Evolutionary conservation across 2,797 vertebrate species (phyloP).

Genomic region (Toxotes lorentzi): DNA sequence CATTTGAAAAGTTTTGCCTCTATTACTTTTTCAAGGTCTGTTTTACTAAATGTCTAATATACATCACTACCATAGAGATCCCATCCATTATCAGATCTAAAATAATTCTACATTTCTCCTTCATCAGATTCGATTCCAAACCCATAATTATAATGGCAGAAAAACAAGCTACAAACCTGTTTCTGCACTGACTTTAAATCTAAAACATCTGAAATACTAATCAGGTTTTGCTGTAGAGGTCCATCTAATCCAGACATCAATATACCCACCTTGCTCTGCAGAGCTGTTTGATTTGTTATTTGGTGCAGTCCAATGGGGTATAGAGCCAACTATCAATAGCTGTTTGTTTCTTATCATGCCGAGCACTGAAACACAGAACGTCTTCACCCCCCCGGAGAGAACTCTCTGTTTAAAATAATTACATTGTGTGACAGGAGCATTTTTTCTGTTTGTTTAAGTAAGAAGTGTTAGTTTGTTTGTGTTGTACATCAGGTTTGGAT

Average conservation of each 20-base stretch:
- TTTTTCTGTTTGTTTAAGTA: background rate
- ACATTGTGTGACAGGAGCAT: background rate
- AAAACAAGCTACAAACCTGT: conserved; percentile 37
- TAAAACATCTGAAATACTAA: conserved; percentile 63
- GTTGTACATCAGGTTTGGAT: background rate
- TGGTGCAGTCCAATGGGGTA: conserved; percentile 71
- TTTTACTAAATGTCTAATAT: background rate
- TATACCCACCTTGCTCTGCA: conserved; percentile 72
- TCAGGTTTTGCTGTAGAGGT: conserved; percentile 59
- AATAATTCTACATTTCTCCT: conserved; percentile 34
- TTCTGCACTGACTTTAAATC: conserved; percentile 51
- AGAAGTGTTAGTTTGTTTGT: conserved; percentile 1
- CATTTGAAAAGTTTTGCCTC: background rate
- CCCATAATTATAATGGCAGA: conserved; percentile 23
- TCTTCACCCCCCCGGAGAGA: background rate
- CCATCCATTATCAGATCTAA: conserved; percentile 26
- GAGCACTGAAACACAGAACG: conserved; percentile 17
- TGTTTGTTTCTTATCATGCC: conserved; percentile 51
- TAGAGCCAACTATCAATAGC: conserved; percentile 57
- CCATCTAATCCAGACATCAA: conserved; percentile 70
- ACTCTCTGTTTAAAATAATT: background rate
- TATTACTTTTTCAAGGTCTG: background rate
- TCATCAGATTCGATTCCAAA: conserved; percentile 38
- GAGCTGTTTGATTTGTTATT: conserved; percentile 75
- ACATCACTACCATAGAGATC: conserved; percentile 1